A percentile compares a stretch with the other conserved stretches of the same genome.
phyloP scores from a whole-genome alignment of 2,113 vertebrate genomes.

The Nibea albiflora region DNA sequence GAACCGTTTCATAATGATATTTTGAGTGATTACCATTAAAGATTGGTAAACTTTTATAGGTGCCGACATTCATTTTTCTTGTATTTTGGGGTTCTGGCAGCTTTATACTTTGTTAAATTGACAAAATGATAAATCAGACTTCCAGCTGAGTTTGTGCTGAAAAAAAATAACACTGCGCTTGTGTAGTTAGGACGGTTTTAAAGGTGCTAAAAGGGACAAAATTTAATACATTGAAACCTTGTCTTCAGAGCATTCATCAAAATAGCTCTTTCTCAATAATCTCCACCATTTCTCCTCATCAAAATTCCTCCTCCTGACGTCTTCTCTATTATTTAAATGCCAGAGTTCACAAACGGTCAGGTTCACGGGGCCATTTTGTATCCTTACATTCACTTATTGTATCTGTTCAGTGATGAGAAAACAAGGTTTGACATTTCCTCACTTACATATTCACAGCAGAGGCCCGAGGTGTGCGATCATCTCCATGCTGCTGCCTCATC shows the following conservation, averaged over 20 bases:
- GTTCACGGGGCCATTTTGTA: not conserved
- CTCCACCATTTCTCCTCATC: not conserved
- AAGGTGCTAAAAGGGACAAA: not conserved
- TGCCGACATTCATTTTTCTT: not conserved
- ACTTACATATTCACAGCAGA: slow-evolving; percentile 33
- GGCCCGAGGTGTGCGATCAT: slow-evolving; percentile 2
- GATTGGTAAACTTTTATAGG: not conserved
- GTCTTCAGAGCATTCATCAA: not conserved
- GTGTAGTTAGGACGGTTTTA: not conserved
- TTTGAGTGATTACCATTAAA: not conserved
- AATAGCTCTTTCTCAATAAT: not conserved
- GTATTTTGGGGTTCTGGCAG: not conserved
- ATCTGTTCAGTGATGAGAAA: slow-evolving; percentile 41
- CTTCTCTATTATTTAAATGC: slow-evolving; percentile 22
- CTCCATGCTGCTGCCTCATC: slow-evolving; percentile 45
- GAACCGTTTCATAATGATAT: not conserved
- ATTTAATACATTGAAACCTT: not conserved
- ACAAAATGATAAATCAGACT: not conserved
- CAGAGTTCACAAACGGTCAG: not conserved
- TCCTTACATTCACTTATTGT: slow-evolving; percentile 1
- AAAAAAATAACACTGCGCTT: not conserved
- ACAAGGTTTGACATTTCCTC: slow-evolving; percentile 36
- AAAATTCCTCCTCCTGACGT: not conserved
- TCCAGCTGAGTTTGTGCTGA: not conserved
- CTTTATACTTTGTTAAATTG: not conserved